Evolutionary conservation across 1,140 invertebrate species (phyloP).

Genomic region (Spodoptera frugiperda): DNA sequence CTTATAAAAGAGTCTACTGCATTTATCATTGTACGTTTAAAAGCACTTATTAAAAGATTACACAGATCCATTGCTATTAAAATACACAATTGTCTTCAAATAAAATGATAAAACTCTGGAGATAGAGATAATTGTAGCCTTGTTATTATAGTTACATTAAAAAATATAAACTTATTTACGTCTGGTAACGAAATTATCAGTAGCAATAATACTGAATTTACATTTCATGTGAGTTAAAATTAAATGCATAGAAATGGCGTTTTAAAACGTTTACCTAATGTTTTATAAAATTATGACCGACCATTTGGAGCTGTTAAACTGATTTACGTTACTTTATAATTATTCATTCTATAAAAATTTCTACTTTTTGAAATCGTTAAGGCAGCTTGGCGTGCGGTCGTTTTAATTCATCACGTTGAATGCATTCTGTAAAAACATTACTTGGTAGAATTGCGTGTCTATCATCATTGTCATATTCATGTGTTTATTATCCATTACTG

Average conservation of each 20-base stretch:
- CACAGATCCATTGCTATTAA: no score
- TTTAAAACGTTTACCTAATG: conserved; percentile 39
- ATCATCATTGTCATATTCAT: conserved; percentile 53
- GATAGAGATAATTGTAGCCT: neutral
- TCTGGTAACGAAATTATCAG: conserved; percentile 30
- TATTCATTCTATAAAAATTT: conserved; percentile 44
- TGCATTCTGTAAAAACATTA: conserved; percentile 39
- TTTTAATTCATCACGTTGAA: conserved; percentile 36
- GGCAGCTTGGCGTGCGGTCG: conserved; percentile 15
- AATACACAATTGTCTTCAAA: conserved; percentile 1
- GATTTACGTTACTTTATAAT: conserved; percentile 49
- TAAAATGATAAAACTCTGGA: conserved; percentile 6
- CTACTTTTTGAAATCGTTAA: conserved; percentile 27
- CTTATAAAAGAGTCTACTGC: no score
- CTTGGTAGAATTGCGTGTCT: conserved; percentile 52
- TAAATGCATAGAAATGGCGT: conserved; percentile 27
- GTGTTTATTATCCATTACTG: conserved; percentile 55
- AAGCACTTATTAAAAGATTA: no score
- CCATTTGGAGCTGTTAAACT: conserved; percentile 43
- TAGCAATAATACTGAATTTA: conserved; percentile 21
- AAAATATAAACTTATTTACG: conserved; percentile 22
- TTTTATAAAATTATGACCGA: conserved; percentile 37
- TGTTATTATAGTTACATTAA: neutral
- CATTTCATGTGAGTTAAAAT: conserved; percentile 36
- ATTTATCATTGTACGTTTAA: no score